Base-by-base conservation (phyloP, 2,888 invertebrate genomes). In the Sarcophaga caerulescens region DNA sequence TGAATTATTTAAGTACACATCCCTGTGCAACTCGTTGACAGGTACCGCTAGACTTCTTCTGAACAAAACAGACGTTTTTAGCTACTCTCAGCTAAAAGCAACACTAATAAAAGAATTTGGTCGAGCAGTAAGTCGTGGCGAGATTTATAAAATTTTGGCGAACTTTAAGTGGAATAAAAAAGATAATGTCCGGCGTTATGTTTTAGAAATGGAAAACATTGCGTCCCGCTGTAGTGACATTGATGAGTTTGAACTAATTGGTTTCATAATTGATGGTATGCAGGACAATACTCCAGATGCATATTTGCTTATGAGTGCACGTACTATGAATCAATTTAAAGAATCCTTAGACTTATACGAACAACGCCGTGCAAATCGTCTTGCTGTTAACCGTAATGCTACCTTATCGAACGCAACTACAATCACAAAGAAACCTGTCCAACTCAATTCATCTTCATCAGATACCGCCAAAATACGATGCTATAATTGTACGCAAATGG, bases 271-370 rank as follows among this genome's bases (percentile, higher is more conserved):
- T 59, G 59, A 57, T n/a, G 65, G 77, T 25, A 85, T 80, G 74
- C 83, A 80, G 44, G 81, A 81, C 66, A 75, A 65, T 66, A 68
- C 81, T 25, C 74, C 85, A 45, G 75, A 78, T 21, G 62, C 78
- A 17, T 75, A 77, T 60, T 44, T 79, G 44, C 52, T 84, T 21
- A 81, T 74, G 78, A 84, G 77, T 52, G 73, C 85, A 10, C 83
- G 73, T 14, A 85, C 83, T 23, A 80, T 85, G 76, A 62, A 83
- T 11, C 76, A 83, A 65, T 85, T 85, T 60, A 85, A 85, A 60
- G 62, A 65, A 19, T 74, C 84, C 2, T 60, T 84, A 14, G 69
- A 79, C n/a, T n/a, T 79, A 14, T 80, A 84, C 35, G 76, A 84
- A 70, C 71, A 80, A 65, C 71, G 82, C 45, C 35, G 76, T 25